Evolutionary conservation across 2,797 vertebrate species (phyloP).

Genomic region (Propithecus deckenii): DNA sequence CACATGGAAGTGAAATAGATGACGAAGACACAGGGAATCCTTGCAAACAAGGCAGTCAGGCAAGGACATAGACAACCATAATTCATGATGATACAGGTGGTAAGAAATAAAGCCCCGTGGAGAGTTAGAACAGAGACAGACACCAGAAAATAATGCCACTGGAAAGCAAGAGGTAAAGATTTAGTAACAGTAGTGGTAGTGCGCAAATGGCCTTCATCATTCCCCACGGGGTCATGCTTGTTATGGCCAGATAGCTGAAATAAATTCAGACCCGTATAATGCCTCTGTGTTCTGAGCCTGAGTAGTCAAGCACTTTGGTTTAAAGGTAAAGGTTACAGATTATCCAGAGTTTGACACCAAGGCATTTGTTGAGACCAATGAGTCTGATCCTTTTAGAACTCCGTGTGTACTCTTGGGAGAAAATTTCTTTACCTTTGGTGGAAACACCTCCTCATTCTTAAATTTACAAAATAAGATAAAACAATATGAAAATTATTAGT

Average conservation of each 20-base stretch:
- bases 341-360: not conserved
- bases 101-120: not conserved
- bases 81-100: not conserved
- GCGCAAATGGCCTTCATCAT: not conserved
- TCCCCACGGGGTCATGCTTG: not conserved
- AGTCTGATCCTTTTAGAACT: slow-evolving; percentile 41
- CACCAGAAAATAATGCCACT: not conserved
- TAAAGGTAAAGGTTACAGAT: slow-evolving; percentile 61
- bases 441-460: not conserved
- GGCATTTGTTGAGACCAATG: slow-evolving; percentile 9
- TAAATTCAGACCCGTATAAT: not conserved
- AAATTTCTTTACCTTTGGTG: not conserved
- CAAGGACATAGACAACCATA: not conserved
- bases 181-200: not conserved
- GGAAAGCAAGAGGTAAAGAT: not conserved
- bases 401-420: not conserved
- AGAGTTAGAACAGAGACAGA: not conserved
- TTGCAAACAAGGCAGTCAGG: not conserved
- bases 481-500: not conserved
- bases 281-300: not conserved
- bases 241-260: not conserved
- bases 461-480: slow-evolving; percentile 37
- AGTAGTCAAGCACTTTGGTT: not conserved
- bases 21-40: not conserved
- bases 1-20: not conserved